Conservation (phyloP, 2,797 vertebrate genomes). For the Mareca penelope region DNA sequence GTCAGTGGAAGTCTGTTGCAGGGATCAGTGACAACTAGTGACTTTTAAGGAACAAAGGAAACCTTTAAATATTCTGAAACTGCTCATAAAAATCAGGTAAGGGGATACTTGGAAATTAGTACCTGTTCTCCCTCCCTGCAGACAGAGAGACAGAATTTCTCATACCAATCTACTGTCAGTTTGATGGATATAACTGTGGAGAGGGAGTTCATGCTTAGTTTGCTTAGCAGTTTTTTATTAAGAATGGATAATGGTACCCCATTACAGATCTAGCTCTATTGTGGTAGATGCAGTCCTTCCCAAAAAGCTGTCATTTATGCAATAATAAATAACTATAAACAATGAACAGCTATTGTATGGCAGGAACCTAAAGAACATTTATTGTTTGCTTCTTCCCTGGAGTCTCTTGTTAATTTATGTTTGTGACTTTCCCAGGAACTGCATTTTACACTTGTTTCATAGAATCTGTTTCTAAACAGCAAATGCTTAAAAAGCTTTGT, state of each 20-base stretch:
- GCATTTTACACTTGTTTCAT: background rate
- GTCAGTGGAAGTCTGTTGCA: background rate
- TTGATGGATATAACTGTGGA: constrained; percentile 18
- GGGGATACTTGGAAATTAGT: background rate
- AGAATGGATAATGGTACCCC: background rate
- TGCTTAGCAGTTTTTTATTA: constrained; percentile 41
- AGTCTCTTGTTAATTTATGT: background rate
- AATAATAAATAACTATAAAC: background rate
- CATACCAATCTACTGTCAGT: background rate
- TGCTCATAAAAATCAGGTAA: constrained; percentile 52
- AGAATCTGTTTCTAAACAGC: background rate
- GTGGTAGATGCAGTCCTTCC: background rate
- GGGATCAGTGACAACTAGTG: background rate
- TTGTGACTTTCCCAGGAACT: background rate
- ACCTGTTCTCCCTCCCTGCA: background rate
- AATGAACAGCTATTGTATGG: background rate
- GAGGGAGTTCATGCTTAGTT: constrained; percentile 37
- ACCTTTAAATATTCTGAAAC: background rate
- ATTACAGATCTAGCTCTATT: background rate
- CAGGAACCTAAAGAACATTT: background rate
- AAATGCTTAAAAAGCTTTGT: background rate
- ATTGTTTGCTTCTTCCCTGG: background rate
- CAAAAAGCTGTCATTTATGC: background rate
- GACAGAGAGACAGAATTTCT: constrained; percentile 14
- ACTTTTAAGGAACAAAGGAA: constrained; percentile 21